Evolutionary conservation across 1,140 invertebrate genomes (phyloP), one percentile per base, ranked within the genome.

Genomic region (Ceratitis capitata): DNA sequence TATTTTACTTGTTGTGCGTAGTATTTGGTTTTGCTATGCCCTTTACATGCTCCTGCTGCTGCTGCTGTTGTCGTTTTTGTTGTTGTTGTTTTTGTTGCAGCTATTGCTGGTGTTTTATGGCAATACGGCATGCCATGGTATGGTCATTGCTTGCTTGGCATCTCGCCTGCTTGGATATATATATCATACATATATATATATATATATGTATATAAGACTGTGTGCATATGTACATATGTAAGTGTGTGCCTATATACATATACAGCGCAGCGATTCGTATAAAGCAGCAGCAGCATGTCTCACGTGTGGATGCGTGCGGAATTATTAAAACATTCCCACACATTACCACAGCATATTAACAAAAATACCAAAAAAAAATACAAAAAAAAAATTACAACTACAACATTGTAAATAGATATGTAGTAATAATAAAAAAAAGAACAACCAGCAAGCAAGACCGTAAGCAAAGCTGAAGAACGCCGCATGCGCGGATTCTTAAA

Each of bases 261-360:
- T 69, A 19, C 29, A 35, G 61, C 61, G 61, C 23, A 26, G 23
- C 23, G 29, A 49, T 47, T 82, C 58, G 74, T 85, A 85, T 56
- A 61, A 84, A 58, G 61, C 14, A 39, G 61, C 32, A 53, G 61
- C 61, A 69, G 61, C 61, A 32, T 32, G 61, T 32, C 39, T 78
- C 69, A 85, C 82, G 85, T 85, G 69, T 85, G 69, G 56, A 69
- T 86, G 85, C 82, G 82, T 86, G 82, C 82, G n/a, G 85, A 86
- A 86, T 86, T 86, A 86, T 86, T 86, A 86, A 86, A 86, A 86
- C 82, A 86, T 86, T 86, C 85, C 85, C 85, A 86, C 85, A 84
- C 82, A 82, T 85, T 82, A 82, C n/a, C 26, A 12, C 29, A 61
- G 42, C 35, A 45, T n/a, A 84, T 51, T 35, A 26, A 42, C 7